Evolutionary conservation across 2,888 invertebrate species (phyloP).

Genomic region (Hirtodrosophila histrioides): DNA sequence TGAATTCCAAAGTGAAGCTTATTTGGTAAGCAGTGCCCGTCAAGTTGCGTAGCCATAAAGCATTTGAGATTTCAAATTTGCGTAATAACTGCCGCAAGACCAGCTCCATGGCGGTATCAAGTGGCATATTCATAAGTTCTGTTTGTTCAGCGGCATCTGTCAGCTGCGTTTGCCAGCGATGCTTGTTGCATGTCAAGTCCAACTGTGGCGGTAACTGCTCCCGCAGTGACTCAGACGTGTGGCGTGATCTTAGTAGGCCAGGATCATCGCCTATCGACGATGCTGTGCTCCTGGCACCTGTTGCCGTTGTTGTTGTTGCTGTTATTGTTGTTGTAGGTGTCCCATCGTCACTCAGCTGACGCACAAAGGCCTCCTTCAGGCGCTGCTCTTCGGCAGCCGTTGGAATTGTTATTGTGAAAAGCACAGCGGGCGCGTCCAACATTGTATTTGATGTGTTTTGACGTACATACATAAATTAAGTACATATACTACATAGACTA

Average conservation of each 20-base stretch:
- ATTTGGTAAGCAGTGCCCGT: constrained; percentile 86
- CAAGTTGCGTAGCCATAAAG: constrained; percentile 86
- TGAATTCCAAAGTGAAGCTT: constrained; percentile 87
- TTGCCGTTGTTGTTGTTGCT: constrained; percentile 1
- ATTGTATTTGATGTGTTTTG: constrained; percentile 18
- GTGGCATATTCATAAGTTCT: constrained; percentile 54
- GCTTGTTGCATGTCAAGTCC: background rate
- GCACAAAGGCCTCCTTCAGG: constrained; percentile 49
- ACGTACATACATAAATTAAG: constrained; percentile 8
- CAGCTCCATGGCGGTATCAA: constrained; percentile 81
- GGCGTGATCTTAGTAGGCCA: constrained; percentile 6
- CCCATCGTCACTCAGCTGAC: constrained; percentile 19
- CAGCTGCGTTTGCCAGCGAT: constrained; percentile 42
- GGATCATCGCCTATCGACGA: constrained; percentile 9
- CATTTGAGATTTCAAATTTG: constrained; percentile 86
- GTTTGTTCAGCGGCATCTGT: constrained; percentile 40
- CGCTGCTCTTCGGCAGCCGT: constrained; percentile 85
- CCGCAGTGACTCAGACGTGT: constrained; percentile 11
- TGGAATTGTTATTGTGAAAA: constrained; percentile 87
- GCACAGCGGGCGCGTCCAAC: constrained; percentile 84
- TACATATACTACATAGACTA: constrained; percentile 13
- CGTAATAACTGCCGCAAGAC: constrained; percentile 86
- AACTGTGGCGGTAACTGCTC: background rate
- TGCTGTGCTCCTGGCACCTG: constrained; percentile 17
- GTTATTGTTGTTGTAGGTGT: constrained; percentile 8